These are phyloP conservation scores for Malurus elegans DNA, from an alignment of 2,113 vertebrate genomes.

Conservation along the genomic window DNA sequence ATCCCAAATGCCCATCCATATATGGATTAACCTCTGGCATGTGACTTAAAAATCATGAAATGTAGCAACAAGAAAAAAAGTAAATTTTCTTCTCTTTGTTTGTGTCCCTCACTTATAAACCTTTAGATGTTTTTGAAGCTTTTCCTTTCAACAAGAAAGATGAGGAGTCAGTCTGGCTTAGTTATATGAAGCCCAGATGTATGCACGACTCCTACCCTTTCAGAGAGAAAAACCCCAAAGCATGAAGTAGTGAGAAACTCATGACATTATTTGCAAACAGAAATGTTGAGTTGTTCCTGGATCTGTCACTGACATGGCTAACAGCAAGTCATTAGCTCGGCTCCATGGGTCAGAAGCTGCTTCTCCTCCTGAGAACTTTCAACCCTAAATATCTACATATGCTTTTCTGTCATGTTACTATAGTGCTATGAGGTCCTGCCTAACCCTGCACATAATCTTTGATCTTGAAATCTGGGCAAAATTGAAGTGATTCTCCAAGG, in stretches of 20 bases:
- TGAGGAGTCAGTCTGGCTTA: neutral
- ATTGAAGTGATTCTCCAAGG: conserved; percentile 1
- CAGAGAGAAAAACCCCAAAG: neutral
- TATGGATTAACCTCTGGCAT: neutral
- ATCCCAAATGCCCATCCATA: neutral
- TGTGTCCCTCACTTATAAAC: neutral
- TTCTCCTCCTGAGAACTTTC: neutral
- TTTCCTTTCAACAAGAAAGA: neutral
- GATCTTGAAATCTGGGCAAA: conserved; percentile 10
- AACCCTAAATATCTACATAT: neutral
- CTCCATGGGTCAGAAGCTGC: neutral
- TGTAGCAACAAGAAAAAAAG: neutral
- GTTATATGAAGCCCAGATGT: neutral
- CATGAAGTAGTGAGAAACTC: neutral
- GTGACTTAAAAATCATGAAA: neutral
- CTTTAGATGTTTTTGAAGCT: neutral
- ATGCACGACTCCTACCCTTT: neutral
- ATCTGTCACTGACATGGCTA: neutral
- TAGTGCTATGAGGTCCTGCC: neutral
- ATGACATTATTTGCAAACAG: neutral
- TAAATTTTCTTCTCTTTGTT: neutral
- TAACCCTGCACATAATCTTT: neutral
- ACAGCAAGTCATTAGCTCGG: neutral
- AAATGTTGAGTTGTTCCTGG: neutral
- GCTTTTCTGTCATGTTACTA: neutral